Evolutionary conservation across 2,113 vertebrate species (phyloP).

Genomic region (Ptychochromis oligacanthus): DNA sequence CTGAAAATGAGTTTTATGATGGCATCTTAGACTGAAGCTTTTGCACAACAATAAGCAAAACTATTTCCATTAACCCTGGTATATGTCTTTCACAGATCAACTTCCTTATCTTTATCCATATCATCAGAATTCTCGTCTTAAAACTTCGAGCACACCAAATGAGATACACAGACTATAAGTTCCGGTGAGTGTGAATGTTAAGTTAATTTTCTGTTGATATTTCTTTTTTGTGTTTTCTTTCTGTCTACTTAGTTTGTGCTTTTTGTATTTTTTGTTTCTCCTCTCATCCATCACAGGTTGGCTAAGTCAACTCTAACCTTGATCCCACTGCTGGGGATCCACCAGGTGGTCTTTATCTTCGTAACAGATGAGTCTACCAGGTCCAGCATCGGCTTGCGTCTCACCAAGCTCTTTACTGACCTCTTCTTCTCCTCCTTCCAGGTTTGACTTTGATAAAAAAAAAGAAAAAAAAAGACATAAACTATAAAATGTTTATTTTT

Average conservation of each 20-base stretch:
- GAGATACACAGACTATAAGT: conserved; percentile 94
- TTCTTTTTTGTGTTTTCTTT: not conserved
- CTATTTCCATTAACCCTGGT: not conserved
- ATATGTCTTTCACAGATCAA: conserved; percentile 86
- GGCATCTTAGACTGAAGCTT: not conserved
- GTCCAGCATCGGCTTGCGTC: conserved; percentile 84
- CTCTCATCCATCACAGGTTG: conserved; percentile 78
- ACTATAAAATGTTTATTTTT: not conserved
- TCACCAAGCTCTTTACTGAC: conserved; percentile 92
- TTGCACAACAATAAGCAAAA: not conserved
- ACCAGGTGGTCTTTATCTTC: conserved; percentile 91
- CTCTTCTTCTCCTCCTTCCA: conserved; percentile 96
- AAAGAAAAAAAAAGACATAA: not conserved
- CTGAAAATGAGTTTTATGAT: not conserved
- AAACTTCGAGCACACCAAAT: conserved; percentile 94
- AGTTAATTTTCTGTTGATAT: not conserved
- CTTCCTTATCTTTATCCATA: conserved; percentile 92
- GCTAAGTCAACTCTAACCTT: conserved; percentile 95
- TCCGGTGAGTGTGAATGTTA: conserved; percentile 77
- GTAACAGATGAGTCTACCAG: conserved; percentile 89
- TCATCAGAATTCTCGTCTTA: conserved; percentile 90
- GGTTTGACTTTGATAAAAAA: conserved; percentile 69
- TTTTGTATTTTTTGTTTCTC: not conserved
- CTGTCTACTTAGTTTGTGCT: not conserved
- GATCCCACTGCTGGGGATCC: conserved; percentile 94